Conservation (phyloP, 2,888 invertebrate genomes). For the Scotopteryx bipunctaria region DNA sequence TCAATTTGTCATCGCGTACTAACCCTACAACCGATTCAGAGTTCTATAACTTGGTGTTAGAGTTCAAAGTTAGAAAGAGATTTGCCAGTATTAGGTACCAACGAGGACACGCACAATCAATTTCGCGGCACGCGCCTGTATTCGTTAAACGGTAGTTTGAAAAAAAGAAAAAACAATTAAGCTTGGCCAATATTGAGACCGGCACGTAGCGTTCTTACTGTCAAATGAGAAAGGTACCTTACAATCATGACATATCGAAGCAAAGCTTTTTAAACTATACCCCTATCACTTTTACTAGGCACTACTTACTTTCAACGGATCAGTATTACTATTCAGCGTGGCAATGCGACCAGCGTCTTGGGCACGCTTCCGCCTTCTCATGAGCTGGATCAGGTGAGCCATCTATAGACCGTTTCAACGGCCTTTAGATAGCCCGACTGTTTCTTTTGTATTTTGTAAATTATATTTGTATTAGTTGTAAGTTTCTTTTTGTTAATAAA, state of each 20-base stretch:
- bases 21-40: constrained; percentile 5
- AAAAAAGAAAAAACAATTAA: constrained; percentile 51
- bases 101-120: constrained; percentile 66
- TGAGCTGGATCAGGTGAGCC: too few relatives aligned
- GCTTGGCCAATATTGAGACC: constrained; percentile 28
- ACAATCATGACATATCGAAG: not conserved
- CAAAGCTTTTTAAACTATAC: too few relatives aligned
- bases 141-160: constrained; percentile 39
- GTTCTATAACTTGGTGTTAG: constrained; percentile 21
- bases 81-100: constrained; percentile 25
- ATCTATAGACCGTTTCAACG: too few relatives aligned
- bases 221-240: not conserved
- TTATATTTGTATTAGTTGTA: too few relatives aligned
- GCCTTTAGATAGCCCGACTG: too few relatives aligned
- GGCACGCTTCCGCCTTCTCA: too few relatives aligned
- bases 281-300: too few relatives aligned
- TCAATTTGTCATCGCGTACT: constrained; percentile 55
- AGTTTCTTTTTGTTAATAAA: too few relatives aligned
- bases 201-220: not conserved
- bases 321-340: too few relatives aligned
- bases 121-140: constrained; percentile 63
- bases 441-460: too few relatives aligned
- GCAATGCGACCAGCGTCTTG: too few relatives aligned
- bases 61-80: constrained; percentile 7
- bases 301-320: too few relatives aligned